These are phyloP conservation scores for Drosophila sordidula DNA, from an alignment of 2,888 invertebrate genomes.

Conservation along the genomic window DNA sequence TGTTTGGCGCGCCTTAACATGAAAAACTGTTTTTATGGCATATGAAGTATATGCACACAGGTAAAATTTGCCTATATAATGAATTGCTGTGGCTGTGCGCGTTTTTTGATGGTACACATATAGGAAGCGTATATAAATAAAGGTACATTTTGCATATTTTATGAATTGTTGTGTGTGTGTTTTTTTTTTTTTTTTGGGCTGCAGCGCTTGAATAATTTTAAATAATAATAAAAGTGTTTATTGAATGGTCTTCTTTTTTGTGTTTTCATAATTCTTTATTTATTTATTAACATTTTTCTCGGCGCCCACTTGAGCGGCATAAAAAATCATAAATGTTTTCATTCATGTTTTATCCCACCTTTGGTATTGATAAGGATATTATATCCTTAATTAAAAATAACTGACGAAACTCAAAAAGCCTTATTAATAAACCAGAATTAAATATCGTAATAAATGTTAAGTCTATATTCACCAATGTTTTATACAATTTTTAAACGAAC, in stretches of 20 bases:
- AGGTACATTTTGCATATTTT: background rate
- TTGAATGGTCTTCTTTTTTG: no score
- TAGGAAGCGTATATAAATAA: slow-evolving; percentile 1
- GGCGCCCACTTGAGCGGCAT: background rate
- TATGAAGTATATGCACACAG: background rate
- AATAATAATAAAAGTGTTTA: slow-evolving; percentile 1
- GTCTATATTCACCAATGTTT: no score
- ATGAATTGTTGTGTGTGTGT: slow-evolving; percentile 4
- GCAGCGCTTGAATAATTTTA: slow-evolving; percentile 3
- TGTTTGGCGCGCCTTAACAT: background rate
- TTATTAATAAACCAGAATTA: background rate
- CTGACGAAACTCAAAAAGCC: background rate
- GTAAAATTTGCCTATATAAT: background rate
- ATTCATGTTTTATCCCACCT: background rate
- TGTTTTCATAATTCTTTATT: slow-evolving; percentile 1
- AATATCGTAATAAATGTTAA: no score
- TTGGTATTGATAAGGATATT: background rate
- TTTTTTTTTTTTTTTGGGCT: slow-evolving; percentile 8
- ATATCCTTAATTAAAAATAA: background rate
- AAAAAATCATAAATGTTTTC: background rate
- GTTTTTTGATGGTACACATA: background rate
- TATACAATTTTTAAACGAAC: no score
- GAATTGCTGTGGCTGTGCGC: background rate
- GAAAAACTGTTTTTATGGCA: background rate
- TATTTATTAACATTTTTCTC: slow-evolving; percentile 6